Evolutionary conservation across 2,797 vertebrate genomes (phyloP), one percentile per base, ranked within the genome.

Genomic region (Mallotus villosus): DNA sequence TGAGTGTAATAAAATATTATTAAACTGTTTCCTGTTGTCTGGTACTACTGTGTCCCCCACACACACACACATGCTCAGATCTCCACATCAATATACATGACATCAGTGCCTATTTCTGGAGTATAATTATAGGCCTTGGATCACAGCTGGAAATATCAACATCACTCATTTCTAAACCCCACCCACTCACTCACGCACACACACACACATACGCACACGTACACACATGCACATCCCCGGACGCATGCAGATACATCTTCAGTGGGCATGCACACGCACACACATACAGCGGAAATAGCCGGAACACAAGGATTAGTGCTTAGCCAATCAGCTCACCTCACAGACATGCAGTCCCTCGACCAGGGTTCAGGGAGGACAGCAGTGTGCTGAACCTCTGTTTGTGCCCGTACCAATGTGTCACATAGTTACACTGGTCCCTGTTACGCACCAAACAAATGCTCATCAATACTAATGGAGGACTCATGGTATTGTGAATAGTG

Each of bases 1-100:
- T 65, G 22, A 66, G 16, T 8, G 24, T 11, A 51, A 51, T 66
- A 66, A 51, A 66, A 24, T 49, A 66, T 49, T 49, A 66, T 49
- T 11, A 17, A 66, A 51, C 41, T 66, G 41, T 51, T 41, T 66
- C 17, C 22, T 51, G 41, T 41, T n/a, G 24, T 51, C 34, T 24
- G 63, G 51, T n/a, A 65, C 22, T 49, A 32, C n/a, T 29, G 21
- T 14, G 29, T 3, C 29, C 32, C 60, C 19, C 25, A 5, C 27
- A 6, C 61, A 32, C 25, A 29, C 27, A 27, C 60, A 29, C 5
- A 14, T 24, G 14, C n/a, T n/a, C 5, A 62, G 4, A 24, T 22
- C 4, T 7, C 24, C 59, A 61, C 21, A 61, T 9, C 4, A 19
- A 58, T 22, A 58, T 4, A 22, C 58, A 60, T 22, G 11, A 41